Evolutionary conservation across 1,140 invertebrate genomes (phyloP), one percentile per base, ranked within the genome.

Genomic region (Leptonema lineaticorne): DNA sequence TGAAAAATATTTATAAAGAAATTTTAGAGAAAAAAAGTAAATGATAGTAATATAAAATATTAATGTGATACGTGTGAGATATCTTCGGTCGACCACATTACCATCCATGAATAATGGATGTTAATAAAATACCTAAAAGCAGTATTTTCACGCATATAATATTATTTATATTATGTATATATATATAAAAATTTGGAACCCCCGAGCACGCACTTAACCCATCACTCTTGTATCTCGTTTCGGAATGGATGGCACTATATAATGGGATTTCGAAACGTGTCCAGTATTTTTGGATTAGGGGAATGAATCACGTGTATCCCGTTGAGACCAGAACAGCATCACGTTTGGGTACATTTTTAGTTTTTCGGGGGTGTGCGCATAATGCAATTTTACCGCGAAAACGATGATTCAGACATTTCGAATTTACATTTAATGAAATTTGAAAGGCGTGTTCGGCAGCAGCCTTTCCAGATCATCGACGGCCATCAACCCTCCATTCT

Each of bases 341-440:
- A 33, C 37, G 41, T 46, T 8, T 18, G n/a, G 30, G 8, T 37
- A 14, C 57, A 30, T 26, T n/a, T n/a, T n/a, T n/a, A n/a, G n/a
- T n/a, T n/a, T n/a, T n/a, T n/a, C n/a, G n/a, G n/a, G n/a, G n/a
- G 9, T 26, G 50, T 20, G 28, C 4, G 24, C 48, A 53, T 18
- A 9, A 20, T 20, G 18, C 48, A 62, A 53, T 53, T 45, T 62
- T 11, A 24, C 33, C 30, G 59, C 59, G 45, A 62, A 62, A 62
- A 45, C 24, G 57, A 59, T 45, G 59, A 62, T 41, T 62, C 59
- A 45, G 37, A 45, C 60, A 63, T 67, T 64, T 33, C 45, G 48
- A 69, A 72, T 72, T 72, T 69, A 69, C 70, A 72, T 72, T 72
- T 72, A 72, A 72, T 72, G 70, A 72, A 72, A 72, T 69, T 72